Conservation (phyloP, 2,113 vertebrate genomes). For the Neomonachus schauinslandi region DNA sequence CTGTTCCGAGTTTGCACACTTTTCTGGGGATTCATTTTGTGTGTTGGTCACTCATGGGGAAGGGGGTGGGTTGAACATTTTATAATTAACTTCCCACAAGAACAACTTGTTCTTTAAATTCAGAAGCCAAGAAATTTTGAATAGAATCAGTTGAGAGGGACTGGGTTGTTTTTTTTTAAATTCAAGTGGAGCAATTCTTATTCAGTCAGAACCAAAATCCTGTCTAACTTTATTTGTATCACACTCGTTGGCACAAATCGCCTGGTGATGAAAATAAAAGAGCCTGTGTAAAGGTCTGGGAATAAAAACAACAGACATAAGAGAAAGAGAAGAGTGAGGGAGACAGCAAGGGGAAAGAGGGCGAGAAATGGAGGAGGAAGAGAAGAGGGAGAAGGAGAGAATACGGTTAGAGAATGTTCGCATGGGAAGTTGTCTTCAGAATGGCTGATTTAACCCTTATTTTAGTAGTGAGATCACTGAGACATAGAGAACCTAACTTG, state of each 20-base stretch:
- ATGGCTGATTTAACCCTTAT: neutral
- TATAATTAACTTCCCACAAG: conserved; percentile 69
- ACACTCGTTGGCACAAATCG: conserved; percentile 65
- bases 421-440: neutral
- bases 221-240: conserved; percentile 80
- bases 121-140: conserved; percentile 79
- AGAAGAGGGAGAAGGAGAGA: fast-evolving
- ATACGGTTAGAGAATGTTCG: neutral
- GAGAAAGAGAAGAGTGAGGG: conserved; percentile 28
- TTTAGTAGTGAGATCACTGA: neutral
- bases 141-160: conserved; percentile 70
- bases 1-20: neutral
- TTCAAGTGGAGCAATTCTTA: conserved; percentile 73
- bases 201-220: conserved; percentile 77
- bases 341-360: neutral
- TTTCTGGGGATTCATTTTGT: neutral
- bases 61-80: conserved; percentile 30
- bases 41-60: conserved; percentile 23
- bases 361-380: fast-evolving
- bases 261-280: conserved; percentile 72
- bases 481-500: neutral
- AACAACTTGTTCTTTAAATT: conserved; percentile 80
- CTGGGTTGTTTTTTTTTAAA: conserved; percentile 55
- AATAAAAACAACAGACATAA: conserved; percentile 61
- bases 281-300: conserved; percentile 70